These are phyloP conservation scores for Drosophila affinis DNA, from an alignment of 2,888 invertebrate species.

Conservation along the genomic window DNA sequence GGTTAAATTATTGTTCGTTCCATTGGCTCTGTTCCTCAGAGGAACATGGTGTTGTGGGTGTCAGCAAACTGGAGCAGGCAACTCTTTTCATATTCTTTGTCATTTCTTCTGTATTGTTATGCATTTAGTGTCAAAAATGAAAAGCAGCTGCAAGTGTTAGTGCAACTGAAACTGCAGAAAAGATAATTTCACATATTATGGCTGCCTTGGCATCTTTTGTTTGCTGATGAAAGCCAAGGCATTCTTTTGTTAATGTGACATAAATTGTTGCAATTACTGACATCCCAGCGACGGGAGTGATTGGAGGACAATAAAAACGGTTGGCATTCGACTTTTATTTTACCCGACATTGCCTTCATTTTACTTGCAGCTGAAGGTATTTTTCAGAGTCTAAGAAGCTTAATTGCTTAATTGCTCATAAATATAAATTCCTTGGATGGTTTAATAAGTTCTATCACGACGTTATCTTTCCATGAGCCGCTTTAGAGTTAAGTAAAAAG, in stretches of 20 bases:
- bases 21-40: conserved; percentile 28
- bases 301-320: conserved; percentile 1
- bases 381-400: conserved; percentile 2
- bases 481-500: conserved; percentile 4
- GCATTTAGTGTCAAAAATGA: conserved; percentile 26
- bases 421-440: conserved; percentile 23
- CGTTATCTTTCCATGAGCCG: conserved; percentile 2
- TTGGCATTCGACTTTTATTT: conserved; percentile 13
- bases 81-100: conserved; percentile 25
- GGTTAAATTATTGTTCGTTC: conserved; percentile 34
- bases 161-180: conserved; percentile 34
- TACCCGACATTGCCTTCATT: not conserved
- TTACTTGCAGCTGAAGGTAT: not conserved
- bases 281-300: conserved; percentile 13
- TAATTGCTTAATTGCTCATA: conserved; percentile 44
- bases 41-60: not conserved
- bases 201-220: conserved; percentile 12
- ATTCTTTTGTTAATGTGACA: conserved; percentile 44
- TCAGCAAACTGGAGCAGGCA: conserved; percentile 11
- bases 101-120: conserved; percentile 40
- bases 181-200: conserved; percentile 46
- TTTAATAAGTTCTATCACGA: conserved; percentile 12
- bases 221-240: conserved; percentile 31
- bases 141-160: not conserved
- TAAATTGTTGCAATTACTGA: conserved; percentile 41